Base-by-base conservation (phyloP, 2,113 vertebrate species). In the Plectropomus leopardus region DNA sequence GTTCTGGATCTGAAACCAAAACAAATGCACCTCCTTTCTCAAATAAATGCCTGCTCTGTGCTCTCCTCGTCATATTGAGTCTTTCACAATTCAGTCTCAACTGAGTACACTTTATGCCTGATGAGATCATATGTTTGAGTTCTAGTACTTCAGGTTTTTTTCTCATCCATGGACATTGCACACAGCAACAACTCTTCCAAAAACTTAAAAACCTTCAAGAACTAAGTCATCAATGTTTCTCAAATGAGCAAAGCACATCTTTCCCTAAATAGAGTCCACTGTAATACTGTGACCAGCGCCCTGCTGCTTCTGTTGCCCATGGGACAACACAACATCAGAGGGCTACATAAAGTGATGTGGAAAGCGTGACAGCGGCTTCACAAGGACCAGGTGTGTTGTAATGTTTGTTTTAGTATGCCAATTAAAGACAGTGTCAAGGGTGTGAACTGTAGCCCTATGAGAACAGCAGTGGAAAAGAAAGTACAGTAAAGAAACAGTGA, bases 41-140 rank as follows among this genome's bases (percentile, higher is more conserved):
- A 24, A 26, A 24, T 51, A 23, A 83, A 59, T 15, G 4, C 23
- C 61, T 55, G 30, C 68, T 44, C 59, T 13, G 42, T 19, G 21
- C 34, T 47, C 23, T 58, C n/a, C 16, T 73, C 1, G 3, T 54
- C 51, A 83, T 72, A 4, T 69, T 83, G 48, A 67, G 11, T 63
- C 45, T 75, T 68, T 69, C 24, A 50, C 60, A 2, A 74, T 83
- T 30, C 15, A 50, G 64, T 61, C 66, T 66, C 81, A 24, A 48
- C 28, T 14, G 54, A 73, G 42, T 16, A 32, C 1, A 72, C 23
- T 34, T 72, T 3, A 66, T 50, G 32, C 50, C 55, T 67, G 50
- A 83, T 81, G 69, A 85, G 45, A 64, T 89, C 69, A 83, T 68
- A 50, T 85, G 76, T 83, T 83, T 48, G 9, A 59, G 34, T 65